These are phyloP conservation scores for Alectoris magna DNA, from an alignment of 2,797 vertebrate genomes.

Conservation along the genomic window DNA sequence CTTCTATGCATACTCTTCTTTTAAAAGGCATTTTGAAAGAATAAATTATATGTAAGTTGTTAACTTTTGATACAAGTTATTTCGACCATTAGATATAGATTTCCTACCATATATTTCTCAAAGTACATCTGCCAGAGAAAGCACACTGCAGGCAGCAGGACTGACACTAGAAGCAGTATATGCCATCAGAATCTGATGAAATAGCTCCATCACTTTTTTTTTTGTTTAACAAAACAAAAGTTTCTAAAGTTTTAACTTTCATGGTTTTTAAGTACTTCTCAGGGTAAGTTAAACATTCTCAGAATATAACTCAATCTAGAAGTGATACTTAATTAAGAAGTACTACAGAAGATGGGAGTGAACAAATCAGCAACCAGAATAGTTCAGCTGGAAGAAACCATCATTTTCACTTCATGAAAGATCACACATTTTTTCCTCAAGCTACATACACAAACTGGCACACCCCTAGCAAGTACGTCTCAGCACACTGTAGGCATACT, in stretches of 20 bases:
- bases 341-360: neutral
- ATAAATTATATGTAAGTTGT: neutral
- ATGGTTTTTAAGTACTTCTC: neutral
- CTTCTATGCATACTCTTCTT: neutral
- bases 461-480: neutral
- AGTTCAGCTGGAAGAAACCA: neutral
- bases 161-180: fast-evolving
- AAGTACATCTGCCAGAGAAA: neutral
- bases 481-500: neutral
- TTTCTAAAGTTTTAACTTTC: neutral
- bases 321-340: neutral
- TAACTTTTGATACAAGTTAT: neutral
- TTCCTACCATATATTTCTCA: neutral
- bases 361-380: neutral
- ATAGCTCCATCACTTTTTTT: neutral
- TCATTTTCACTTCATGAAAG: neutral
- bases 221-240: neutral
- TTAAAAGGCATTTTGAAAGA: neutral
- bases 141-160: neutral
- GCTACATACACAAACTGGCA: neutral
- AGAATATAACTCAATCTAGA: neutral
- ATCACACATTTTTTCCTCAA: neutral
- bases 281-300: neutral
- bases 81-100: neutral
- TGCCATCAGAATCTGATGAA: neutral